Evolutionary conservation across 2,888 invertebrate genomes (phyloP).

Genomic region (Xanthia togata): DNA sequence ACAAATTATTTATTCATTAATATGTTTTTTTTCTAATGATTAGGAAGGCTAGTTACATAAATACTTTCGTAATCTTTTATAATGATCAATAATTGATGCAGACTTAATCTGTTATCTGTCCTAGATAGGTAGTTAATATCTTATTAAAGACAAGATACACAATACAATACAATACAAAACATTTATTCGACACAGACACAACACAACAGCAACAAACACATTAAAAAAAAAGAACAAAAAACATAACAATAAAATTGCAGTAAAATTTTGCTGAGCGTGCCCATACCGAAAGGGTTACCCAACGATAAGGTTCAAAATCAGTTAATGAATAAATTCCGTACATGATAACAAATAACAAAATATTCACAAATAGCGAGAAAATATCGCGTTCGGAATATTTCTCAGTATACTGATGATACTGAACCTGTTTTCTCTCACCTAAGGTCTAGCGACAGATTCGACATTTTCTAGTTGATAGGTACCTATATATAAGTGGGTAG

Average conservation of each 20-base stretch:
- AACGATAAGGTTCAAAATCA: slow-evolving; percentile 14
- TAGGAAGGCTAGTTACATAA: background rate
- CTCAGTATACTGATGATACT: slow-evolving; percentile 18
- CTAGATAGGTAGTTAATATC: background rate
- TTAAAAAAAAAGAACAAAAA: too few species aligned
- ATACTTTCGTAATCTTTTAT: background rate
- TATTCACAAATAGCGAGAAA: slow-evolving; percentile 18
- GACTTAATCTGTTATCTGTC: background rate
- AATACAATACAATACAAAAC: too few species aligned
- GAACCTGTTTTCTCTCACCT: slow-evolving; percentile 17
- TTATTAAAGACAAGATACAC: slow-evolving; percentile 36
- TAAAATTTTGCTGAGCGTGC: too few species aligned
- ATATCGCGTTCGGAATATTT: slow-evolving; percentile 16
- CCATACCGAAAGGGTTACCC: too few species aligned
- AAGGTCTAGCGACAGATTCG: slow-evolving; percentile 38
- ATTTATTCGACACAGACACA: too few species aligned
- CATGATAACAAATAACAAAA: slow-evolving; percentile 13
- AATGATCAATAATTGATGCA: background rate
- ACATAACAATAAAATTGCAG: too few species aligned
- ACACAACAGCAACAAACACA: too few species aligned
- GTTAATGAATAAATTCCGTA: slow-evolving; percentile 38
- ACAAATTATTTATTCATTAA: background rate
- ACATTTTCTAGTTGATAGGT: slow-evolving; percentile 48
- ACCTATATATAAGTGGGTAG: slow-evolving; percentile 40
- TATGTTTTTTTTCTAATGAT: background rate